These are phyloP conservation scores for Aulostomus chinensis DNA, from an alignment of 2,797 vertebrate species.

Conservation along the genomic window DNA sequence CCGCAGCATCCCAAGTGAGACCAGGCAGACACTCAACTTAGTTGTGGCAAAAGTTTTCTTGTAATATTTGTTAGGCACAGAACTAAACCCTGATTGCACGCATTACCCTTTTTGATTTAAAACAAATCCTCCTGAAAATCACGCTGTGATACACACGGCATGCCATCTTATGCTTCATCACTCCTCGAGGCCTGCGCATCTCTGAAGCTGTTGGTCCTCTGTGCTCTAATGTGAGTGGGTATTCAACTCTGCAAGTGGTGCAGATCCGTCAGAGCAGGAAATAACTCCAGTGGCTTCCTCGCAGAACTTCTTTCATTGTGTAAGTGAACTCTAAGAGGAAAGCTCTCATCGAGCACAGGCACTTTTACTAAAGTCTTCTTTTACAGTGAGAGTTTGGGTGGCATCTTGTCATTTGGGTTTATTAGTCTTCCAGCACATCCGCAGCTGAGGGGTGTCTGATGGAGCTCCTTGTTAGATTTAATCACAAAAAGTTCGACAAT, in stretches of 20 bases:
- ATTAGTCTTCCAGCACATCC: conserved; percentile 43
- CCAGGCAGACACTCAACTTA: conserved; percentile 19
- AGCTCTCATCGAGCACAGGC: too few species aligned
- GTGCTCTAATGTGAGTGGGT: conserved; percentile 41
- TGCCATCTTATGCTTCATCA: conserved; percentile 1
- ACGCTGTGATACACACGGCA: neutral
- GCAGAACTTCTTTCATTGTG: conserved; percentile 26
- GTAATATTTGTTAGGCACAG: conserved; percentile 38
- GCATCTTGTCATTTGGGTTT: too few species aligned
- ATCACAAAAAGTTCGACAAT: conserved; percentile 44
- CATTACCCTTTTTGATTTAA: conserved; percentile 17
- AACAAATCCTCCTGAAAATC: conserved; percentile 26
- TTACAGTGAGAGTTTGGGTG: too few species aligned
- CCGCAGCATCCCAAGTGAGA: conserved; percentile 23
- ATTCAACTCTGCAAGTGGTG: conserved; percentile 40
- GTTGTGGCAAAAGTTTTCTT: conserved; percentile 17
- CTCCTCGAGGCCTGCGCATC: neutral
- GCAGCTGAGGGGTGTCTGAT: conserved; percentile 34
- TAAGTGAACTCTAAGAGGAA: conserved; percentile 23
- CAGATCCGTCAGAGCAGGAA: conserved; percentile 26
- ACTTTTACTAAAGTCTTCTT: too few species aligned
- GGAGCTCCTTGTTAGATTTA: conserved; percentile 41
- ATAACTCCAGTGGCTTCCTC: conserved; percentile 35
- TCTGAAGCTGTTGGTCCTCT: conserved; percentile 2
- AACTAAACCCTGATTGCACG: conserved; percentile 19